Evolutionary conservation across 2,113 vertebrate genomes (phyloP), one percentile per base, ranked within the genome.

Genomic region (Miniopterus natalensis): DNA sequence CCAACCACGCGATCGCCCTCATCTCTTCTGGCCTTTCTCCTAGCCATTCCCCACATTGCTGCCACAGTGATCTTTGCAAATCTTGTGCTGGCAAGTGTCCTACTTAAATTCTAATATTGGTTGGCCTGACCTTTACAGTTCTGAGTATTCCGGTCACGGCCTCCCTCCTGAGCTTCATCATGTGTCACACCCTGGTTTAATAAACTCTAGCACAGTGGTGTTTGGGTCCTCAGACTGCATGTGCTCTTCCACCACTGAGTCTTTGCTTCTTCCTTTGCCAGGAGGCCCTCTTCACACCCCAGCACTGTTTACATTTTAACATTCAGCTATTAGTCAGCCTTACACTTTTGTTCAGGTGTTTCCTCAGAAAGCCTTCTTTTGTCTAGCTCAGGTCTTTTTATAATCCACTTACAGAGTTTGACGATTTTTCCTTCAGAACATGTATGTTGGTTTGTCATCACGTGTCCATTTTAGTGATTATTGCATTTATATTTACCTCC

Each of bases 221-320:
- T 53, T 93, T 55, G 1, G 4, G 75, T 47, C 12, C 36, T 68
- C 27, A 63, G 29, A 23, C 29, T n/a, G 8, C 23, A 12, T 51
- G 3, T n/a, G 15, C 20, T 70, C 36, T 94, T 53, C 31, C 11
- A 88, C 9, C 18, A 29, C 27, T 18, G 14, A 61, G 6, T 3
- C 3, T 12, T 3, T 47, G 12, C 29, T 71, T 12, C 20, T 42
- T 59, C 6, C 31, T 61, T 20, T 77, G 29, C 18, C 2, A 70
- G 5, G 6, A 75, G 14, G 40, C 1, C 1, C 4, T 17, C 8
- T 49, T 3, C 0, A 6, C 21, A 59, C 12, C 1, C 1, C 31
- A 59, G 20, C 7, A 27, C 7, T 25, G 10, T 17, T 51, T 31
- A 5, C 23, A 59, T 51, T 49, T 78, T 29, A 59, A 27, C 57